Base-by-base conservation (phyloP, 2,888 invertebrate species). In the Bellardia pandia region DNA sequence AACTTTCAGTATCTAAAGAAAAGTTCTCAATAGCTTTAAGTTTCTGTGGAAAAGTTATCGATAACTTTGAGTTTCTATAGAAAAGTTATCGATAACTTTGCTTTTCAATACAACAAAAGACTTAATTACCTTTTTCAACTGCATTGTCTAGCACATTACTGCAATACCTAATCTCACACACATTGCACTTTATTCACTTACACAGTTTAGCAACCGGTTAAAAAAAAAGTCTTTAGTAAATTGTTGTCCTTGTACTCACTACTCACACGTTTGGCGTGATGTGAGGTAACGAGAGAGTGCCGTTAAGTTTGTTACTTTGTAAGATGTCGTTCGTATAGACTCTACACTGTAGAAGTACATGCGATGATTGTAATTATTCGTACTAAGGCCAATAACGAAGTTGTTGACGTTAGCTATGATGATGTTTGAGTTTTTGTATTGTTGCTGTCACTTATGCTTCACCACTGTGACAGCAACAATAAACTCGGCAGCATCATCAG, bases 401-500 rank as follows among this genome's bases (percentile, higher is more conserved):
- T 53, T n/a, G 51, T 62, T 64, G 74, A 16, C n/a, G 30, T 30
- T 37, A 51, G 23, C 33, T 48, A 56, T 72, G 45, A 37, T 48
- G 66, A 66, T 9, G 13, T 53, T 79, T 71, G 13, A 13, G 60
- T 33, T 33, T 60, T 56, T 60, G 51, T 13, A 51, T 33, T 60
- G 40, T 56, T 56, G 33, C 71, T 77, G 77, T 77, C 72, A 78
- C 60, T 77, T 72, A 45, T 23, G 74, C 74, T 74, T 72, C 58
- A 77, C 37, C 68, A 62, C 23, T 42, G 30, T 68, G 74, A 78
- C 74, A 81, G 76, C 76, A 76, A 16, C 16, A 48, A 62, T 37
- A 42, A 33, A 23, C 6, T 6, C 14, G 23, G 58, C 48, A 60
- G 48, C 51, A 78, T 48, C 58, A 58, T 58, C 48, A 60, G 56